Base-by-base conservation (phyloP, 2,888 invertebrate genomes). In the Macrophya annulata region DNA sequence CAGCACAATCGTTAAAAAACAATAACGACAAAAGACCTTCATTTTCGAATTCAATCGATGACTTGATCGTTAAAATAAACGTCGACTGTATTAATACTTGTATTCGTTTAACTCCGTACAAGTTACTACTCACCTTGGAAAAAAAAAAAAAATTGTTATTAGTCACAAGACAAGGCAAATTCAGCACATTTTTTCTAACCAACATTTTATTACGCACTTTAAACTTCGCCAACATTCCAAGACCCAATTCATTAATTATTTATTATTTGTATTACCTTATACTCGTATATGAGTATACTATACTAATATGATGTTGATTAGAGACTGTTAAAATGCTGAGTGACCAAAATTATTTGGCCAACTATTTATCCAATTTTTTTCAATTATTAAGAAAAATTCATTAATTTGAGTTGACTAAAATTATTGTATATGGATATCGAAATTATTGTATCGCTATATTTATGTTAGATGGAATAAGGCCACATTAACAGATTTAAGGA, bases 121-220 rank as follows among this genome's bases (percentile, higher is more conserved):
- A 40, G 40, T 21, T 40, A 62, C 81, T 59, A 40, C 40, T 62
- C 43, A 40, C 81, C 62, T 81, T 81, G n/a, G 51, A 43, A 21
- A 62, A 2, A 43, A 21, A 40, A 21, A n/a, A n/a, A n/a, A n/a
- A n/a, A n/a, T 79, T 81, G 21, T 40, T 81, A 43, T 81, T 62
- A 12, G 43, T 81, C 51, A 55, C 17, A 59, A 51, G 31, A 10
- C 1, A 59, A 31, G 21, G 31, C 72, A 4, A 59, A 68, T 83
- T 83, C 83, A 83, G 83, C 83, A 83, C 65, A 83, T 83, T 83
- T 71, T 83, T 82, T 48, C 31, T 31, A 31, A 21, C 12, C n/a
- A 1, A 25, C 51, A 59, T 81, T 81, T 43, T 43, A 37, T 21
- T 68, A 68, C 45, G 31, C 45, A 68, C 45, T 31, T 68, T 4